Evolutionary conservation across 2,113 vertebrate species (phyloP).

Genomic region (Lipotes vexillifer): DNA sequence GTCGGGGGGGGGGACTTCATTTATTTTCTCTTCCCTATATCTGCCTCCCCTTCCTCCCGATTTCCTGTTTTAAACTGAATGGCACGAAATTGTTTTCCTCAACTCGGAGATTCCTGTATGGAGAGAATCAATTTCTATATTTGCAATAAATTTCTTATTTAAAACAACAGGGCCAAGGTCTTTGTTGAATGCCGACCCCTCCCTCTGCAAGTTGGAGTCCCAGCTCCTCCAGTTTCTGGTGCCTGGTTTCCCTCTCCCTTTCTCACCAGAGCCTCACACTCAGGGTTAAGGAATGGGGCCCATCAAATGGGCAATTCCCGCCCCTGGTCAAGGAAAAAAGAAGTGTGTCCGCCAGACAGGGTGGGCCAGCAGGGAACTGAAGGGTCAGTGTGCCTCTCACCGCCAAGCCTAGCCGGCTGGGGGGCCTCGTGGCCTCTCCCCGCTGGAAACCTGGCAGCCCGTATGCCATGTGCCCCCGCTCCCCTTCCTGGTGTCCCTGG

Average conservation of each 20-base stretch:
- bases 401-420: neutral
- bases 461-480: accelerated
- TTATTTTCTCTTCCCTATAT: constrained; percentile 57
- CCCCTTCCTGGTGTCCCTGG: neutral
- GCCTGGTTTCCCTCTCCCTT: neutral
- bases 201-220: neutral
- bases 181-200: neutral
- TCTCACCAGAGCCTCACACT: accelerated
- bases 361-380: neutral
- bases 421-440: neutral
- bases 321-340: neutral
- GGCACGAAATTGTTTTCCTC: constrained; percentile 86
- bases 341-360: neutral
- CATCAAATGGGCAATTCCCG: accelerated
- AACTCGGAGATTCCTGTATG: constrained; percentile 86
- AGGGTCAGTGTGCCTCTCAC: neutral
- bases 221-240: neutral
- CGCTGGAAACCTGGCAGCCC: neutral
- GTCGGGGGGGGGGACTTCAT: constrained; percentile 53
- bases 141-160: constrained; percentile 91
- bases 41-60: neutral
- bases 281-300: neutral
- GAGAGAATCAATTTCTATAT: constrained; percentile 90
- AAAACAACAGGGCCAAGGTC: constrained; percentile 72
- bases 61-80: constrained; percentile 82